phyloP scores from a whole-genome alignment of 2,888 invertebrate species.

The Oegoconia quadripuncta region DNA sequence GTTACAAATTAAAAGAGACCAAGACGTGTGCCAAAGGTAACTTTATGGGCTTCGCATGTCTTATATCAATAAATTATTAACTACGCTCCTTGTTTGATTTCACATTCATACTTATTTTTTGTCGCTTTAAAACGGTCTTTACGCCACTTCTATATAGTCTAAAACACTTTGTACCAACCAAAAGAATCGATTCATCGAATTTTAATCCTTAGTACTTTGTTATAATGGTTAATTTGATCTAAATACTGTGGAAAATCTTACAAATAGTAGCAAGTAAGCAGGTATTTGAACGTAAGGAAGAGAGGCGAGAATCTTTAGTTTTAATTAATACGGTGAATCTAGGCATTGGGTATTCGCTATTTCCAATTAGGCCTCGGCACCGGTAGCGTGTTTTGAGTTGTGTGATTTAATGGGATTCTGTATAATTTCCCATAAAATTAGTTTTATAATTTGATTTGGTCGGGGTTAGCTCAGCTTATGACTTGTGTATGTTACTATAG shows the following conservation, averaged over 20 bases:
- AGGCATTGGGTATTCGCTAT: constrained; percentile 59
- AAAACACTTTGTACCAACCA: constrained; percentile 37
- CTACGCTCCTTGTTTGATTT: constrained; percentile 75
- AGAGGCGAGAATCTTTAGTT: constrained; percentile 70
- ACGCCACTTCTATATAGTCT: constrained; percentile 48
- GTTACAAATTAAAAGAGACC: constrained; percentile 76
- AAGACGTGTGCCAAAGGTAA: constrained; percentile 74
- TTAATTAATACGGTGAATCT: constrained; percentile 72
- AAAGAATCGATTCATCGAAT: constrained; percentile 41
- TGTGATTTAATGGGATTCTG: constrained; percentile 61
- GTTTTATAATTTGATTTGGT: constrained; percentile 41
- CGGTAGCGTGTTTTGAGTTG: constrained; percentile 69
- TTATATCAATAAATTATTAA: constrained; percentile 79
- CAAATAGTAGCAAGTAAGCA: constrained; percentile 51
- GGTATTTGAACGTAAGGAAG: constrained; percentile 60
- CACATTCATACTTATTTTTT: constrained; percentile 57
- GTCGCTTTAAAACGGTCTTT: constrained; percentile 58
- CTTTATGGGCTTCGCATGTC: constrained; percentile 79
- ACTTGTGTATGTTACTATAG: neutral
- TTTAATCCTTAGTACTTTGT: constrained; percentile 55
- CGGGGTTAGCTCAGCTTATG: constrained; percentile 37
- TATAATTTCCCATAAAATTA: constrained; percentile 53
- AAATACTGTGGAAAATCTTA: constrained; percentile 39
- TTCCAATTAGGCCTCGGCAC: constrained; percentile 66
- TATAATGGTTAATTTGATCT: constrained; percentile 61